Conservation (phyloP, 1,140 invertebrate species). For the Bombus picipes region DNA sequence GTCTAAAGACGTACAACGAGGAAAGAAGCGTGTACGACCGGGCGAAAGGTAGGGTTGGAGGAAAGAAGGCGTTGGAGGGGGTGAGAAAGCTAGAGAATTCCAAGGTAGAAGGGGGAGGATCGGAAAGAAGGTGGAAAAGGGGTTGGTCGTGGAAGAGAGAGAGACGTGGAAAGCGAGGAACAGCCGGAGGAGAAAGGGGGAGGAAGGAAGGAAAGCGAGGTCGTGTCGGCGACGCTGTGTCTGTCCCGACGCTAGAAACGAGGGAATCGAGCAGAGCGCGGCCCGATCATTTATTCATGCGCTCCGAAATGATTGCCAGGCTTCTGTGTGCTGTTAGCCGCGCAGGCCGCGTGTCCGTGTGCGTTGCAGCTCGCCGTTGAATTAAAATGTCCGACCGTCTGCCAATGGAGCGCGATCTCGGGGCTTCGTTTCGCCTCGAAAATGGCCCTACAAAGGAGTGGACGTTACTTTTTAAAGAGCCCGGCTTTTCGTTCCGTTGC, state of each 20-base stretch:
- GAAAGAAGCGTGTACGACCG: neutral
- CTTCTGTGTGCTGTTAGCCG: constrained; percentile 58
- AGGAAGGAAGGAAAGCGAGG: constrained; percentile 46
- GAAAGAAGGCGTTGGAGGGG: neutral
- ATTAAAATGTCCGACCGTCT: constrained; percentile 59
- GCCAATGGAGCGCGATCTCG: constrained; percentile 29
- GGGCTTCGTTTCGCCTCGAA: constrained; percentile 8
- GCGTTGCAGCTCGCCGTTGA: constrained; percentile 43
- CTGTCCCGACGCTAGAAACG: constrained; percentile 63
- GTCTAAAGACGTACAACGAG: neutral
- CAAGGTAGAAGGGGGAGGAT: neutral
- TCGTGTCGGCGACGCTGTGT: constrained; percentile 68
- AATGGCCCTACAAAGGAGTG: constrained; percentile 1
- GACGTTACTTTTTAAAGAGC: constrained; percentile 40
- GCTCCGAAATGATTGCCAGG: constrained; percentile 76
- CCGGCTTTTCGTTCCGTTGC: constrained; percentile 29
- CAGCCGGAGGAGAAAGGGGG: neutral
- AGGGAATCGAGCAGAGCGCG: constrained; percentile 58
- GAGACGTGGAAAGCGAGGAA: neutral
- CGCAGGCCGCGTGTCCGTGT: neutral
- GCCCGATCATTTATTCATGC: constrained; percentile 77
- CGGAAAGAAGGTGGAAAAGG: neutral
- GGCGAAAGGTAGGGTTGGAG: neutral
- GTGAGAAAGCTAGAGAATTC: neutral
- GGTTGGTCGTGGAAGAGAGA: neutral